phyloP scores from a whole-genome alignment of 64 coral and sea anemone genomes.

The Pocillopora damicornis region DNA sequence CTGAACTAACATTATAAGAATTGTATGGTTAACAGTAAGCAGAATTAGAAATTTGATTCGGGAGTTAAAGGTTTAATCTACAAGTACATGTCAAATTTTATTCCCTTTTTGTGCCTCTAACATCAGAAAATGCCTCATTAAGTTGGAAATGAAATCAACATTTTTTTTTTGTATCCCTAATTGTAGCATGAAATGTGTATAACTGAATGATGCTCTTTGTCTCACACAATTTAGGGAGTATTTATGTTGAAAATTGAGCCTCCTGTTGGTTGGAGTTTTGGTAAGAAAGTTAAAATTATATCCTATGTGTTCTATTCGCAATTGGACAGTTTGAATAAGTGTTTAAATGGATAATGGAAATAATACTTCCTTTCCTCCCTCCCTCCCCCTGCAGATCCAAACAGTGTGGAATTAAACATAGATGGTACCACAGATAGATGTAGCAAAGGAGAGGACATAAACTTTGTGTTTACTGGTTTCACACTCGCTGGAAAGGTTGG shows the following conservation, averaged over 20 bases:
- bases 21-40: too few species aligned
- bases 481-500: constrained; percentile 89
- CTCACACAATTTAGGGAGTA: constrained; percentile 56
- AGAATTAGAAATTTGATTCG: too few species aligned
- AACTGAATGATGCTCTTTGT: background rate
- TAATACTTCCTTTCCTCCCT: background rate
- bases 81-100: too few species aligned
- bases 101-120: too few species aligned
- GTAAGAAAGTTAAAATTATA: constrained; percentile 33
- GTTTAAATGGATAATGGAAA: too few species aligned
- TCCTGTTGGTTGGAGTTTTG: constrained; percentile 95
- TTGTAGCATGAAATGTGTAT: background rate
- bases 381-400: constrained; percentile 61
- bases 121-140: too few species aligned
- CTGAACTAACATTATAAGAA: too few species aligned
- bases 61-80: too few species aligned
- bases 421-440: constrained; percentile 93
- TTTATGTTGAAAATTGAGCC: constrained; percentile 94
- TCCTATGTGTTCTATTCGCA: too few species aligned
- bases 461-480: constrained; percentile 95
- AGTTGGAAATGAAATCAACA: too few species aligned
- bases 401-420: constrained; percentile 89
- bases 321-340: too few species aligned
- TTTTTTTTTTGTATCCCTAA: too few species aligned
- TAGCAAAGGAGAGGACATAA: constrained; percentile 96